These are phyloP conservation scores for Lochmaea capreae DNA, from an alignment of 2,888 invertebrate genomes.

Conservation along the genomic window DNA sequence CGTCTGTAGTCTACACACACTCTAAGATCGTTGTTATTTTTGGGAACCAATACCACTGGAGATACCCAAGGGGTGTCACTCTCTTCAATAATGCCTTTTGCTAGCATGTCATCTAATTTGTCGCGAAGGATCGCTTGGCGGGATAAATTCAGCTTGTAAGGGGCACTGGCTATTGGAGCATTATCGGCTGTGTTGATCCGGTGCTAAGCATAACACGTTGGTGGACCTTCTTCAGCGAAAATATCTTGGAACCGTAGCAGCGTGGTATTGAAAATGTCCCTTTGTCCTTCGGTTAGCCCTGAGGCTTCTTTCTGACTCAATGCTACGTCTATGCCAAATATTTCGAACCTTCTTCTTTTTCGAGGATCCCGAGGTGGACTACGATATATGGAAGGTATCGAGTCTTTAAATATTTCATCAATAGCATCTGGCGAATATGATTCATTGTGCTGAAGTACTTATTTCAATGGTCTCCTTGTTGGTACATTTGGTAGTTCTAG, in stretches of 20 bases:
- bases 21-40: not conserved
- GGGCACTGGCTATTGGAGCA: constrained; percentile 27
- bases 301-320: not conserved
- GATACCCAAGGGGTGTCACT: constrained; percentile 34
- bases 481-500: no score
- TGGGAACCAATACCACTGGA: constrained; percentile 13
- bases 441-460: not conserved
- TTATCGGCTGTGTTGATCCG: constrained; percentile 28
- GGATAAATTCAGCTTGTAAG: constrained; percentile 22
- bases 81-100: constrained; percentile 36
- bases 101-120: constrained; percentile 35
- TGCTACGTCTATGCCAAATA: not conserved
- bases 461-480: not conserved
- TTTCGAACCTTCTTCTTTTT: not conserved
- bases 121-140: constrained; percentile 17
- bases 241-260: constrained; percentile 15
- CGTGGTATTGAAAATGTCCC: constrained; percentile 7
- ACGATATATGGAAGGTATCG: not conserved
- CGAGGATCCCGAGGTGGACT: not conserved
- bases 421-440: no score
- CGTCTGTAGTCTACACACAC: not conserved
- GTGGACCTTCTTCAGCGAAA: constrained; percentile 30
- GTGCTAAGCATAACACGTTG: constrained; percentile 27
- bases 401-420: no score
- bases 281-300: not conserved